Percentiles rank a stretch among this genome's conserved stretches.
Conservation (phyloP, 2,888 invertebrate genomes). For the Pollenia angustigena region DNA sequence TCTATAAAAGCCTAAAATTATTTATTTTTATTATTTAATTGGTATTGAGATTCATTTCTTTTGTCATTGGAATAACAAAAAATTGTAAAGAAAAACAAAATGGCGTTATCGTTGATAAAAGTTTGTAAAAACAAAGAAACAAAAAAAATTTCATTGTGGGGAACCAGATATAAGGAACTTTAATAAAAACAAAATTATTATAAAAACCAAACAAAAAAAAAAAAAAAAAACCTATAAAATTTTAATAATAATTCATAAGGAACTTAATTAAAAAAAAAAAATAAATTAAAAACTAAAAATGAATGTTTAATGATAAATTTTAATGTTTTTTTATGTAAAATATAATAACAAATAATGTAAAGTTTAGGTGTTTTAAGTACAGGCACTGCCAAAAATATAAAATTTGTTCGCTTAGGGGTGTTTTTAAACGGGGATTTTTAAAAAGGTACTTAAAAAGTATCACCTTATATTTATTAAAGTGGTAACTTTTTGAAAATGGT, state of each 20-base stretch:
- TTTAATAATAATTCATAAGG: conserved; percentile 70
- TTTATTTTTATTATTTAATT: conserved; percentile 37
- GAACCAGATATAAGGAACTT: conserved; percentile 83
- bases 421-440: too few species aligned
- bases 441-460: too few species aligned
- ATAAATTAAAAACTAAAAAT: conserved; percentile 50
- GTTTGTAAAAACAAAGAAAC: conserved; percentile 40
- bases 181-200: conserved; percentile 77
- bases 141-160: conserved; percentile 73
- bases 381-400: too few species aligned
- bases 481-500: too few species aligned
- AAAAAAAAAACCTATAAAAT: conserved; percentile 55
- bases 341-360: conserved; percentile 33
- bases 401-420: too few species aligned
- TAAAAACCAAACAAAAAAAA: conserved; percentile 69
- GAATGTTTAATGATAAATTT: conserved; percentile 28
- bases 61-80: conserved; percentile 38
- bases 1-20: conserved; percentile 41
- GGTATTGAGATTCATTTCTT: conserved; percentile 29
- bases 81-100: conserved; percentile 47
- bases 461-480: too few species aligned
- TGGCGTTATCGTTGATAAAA: conserved; percentile 40
- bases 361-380: background rate
- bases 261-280: conserved; percentile 56
- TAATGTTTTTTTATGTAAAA: conserved; percentile 32